A percentile compares a stretch with the other conserved stretches of the same genome.
Evolutionary conservation across 2,797 vertebrate genomes (phyloP).

Genomic region (Crypturellus tataupa): DNA sequence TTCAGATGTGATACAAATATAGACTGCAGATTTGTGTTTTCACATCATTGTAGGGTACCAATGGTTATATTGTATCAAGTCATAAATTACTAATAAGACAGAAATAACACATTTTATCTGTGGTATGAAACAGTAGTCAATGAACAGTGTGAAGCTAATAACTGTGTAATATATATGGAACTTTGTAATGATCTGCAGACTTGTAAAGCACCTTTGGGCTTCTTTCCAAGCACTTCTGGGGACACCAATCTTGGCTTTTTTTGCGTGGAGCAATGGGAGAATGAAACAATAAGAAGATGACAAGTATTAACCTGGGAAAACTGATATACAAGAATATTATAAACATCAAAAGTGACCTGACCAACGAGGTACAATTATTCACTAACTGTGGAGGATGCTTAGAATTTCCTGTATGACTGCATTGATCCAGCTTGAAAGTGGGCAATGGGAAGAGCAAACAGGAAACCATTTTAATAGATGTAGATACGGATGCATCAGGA

Average conservation of each 20-base stretch:
- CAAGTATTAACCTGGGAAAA: background rate
- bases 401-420: background rate
- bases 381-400: background rate
- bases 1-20: background rate
- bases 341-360: background rate
- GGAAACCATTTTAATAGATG: background rate
- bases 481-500: background rate
- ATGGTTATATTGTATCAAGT: background rate
- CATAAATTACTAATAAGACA: background rate
- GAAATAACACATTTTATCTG: background rate
- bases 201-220: background rate
- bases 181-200: background rate
- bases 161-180: background rate
- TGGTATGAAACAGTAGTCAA: background rate
- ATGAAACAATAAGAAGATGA: background rate
- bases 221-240: background rate
- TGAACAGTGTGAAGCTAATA: background rate
- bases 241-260: accelerated
- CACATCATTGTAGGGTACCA: background rate
- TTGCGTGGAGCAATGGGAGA: background rate
- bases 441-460: background rate
- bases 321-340: background rate
- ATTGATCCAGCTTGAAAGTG: background rate
- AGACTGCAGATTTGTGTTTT: background rate
- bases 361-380: background rate